Percentiles rank a stretch among this genome's conserved stretches.
phyloP scores from a whole-genome alignment of 2,797 vertebrate genomes.

The Lagorchestes hirsutus region DNA sequence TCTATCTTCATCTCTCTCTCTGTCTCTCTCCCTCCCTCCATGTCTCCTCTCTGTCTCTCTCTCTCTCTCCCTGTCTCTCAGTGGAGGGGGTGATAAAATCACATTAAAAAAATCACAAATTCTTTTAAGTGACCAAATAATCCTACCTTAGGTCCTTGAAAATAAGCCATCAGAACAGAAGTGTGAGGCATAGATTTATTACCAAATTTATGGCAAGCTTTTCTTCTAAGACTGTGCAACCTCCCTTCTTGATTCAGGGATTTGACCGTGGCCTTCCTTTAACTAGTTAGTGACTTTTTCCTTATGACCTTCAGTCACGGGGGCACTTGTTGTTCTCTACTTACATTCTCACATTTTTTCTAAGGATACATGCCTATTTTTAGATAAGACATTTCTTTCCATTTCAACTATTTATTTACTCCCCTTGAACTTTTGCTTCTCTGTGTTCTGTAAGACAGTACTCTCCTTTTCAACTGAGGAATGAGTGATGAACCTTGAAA shows the following conservation, averaged over 20 bases:
- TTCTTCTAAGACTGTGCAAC: neutral
- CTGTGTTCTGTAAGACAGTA: slow-evolving; percentile 64
- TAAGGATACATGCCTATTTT: slow-evolving; percentile 82
- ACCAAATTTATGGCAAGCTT: neutral
- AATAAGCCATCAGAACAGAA: neutral
- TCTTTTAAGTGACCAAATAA: neutral
- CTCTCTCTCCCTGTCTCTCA: neutral
- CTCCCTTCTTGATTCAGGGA: neutral
- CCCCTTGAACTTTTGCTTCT: slow-evolving; percentile 69
- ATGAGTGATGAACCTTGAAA: neutral
- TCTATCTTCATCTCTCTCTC: no score
- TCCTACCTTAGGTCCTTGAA: neutral
- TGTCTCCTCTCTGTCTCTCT: no score
- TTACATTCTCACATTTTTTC: slow-evolving; percentile 61
- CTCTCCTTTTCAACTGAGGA: slow-evolving; percentile 13
- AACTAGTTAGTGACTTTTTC: neutral
- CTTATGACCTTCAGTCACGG: neutral
- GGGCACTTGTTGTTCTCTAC: slow-evolving; percentile 47
- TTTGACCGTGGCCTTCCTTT: neutral
- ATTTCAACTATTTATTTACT: slow-evolving; percentile 82
- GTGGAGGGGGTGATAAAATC: neutral
- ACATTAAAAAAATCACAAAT: neutral
- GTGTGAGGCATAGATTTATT: neutral
- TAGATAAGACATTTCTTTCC: slow-evolving; percentile 82
- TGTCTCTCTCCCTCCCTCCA: no score